A percentile compares a stretch with the other conserved stretches of the same genome.
Conservation (phyloP, 2,113 vertebrate species). For the Aegotheles bennettii region DNA sequence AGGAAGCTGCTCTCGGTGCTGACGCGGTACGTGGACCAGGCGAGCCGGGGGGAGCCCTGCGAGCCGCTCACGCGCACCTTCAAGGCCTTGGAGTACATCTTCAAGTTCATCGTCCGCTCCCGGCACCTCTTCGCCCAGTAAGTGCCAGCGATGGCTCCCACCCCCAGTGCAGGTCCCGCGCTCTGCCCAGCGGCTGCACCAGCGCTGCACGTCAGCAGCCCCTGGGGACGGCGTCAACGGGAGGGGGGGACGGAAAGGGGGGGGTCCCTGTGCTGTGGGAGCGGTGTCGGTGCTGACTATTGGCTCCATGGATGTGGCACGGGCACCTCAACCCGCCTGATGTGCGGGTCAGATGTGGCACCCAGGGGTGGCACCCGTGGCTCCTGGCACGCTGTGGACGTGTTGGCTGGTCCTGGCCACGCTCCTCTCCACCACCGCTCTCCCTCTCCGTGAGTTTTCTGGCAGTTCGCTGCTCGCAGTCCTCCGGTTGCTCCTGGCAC, state of each 20-base stretch:
- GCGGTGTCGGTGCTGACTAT: fast-evolving
- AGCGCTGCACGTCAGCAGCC: fast-evolving
- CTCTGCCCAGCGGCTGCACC: background rate
- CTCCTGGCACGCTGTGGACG: fast-evolving
- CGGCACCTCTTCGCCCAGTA: constrained; percentile 41
- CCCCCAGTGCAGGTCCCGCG: fast-evolving
- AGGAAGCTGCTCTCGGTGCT: constrained; percentile 62
- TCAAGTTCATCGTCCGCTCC: constrained; percentile 65
- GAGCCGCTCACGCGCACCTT: constrained; percentile 27
- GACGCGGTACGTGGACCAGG: constrained; percentile 16
- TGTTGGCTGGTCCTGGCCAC: background rate
- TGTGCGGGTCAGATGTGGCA: background rate
- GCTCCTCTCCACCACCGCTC: fast-evolving
- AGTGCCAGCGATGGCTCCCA: background rate
- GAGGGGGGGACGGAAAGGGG: too few species aligned
- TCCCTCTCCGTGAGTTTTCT: background rate
- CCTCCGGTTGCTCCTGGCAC: background rate
- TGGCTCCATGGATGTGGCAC: background rate
- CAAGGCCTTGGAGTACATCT: constrained; percentile 61
- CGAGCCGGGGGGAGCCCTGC: background rate
- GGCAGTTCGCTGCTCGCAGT: fast-evolving
- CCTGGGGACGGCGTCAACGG: background rate
- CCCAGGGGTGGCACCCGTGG: fast-evolving
- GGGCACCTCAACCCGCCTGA: background rate
- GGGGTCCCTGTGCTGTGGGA: background rate